phyloP scores from a whole-genome alignment of 2,888 invertebrate genomes.

The Shargacucullia verbasci region DNA sequence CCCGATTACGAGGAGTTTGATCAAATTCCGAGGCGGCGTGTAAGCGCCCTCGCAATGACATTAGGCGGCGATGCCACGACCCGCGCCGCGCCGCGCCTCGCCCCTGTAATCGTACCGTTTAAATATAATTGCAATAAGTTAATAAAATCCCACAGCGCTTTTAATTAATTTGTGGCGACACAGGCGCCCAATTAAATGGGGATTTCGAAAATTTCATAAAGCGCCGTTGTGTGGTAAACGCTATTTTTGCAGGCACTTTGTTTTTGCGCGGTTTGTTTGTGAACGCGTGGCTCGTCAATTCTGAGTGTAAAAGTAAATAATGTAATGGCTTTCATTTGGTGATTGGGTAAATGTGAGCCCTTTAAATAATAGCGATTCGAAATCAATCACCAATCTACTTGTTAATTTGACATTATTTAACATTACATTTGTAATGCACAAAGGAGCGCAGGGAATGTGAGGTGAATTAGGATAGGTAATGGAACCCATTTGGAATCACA shows the following conservation, averaged over 20 bases:
- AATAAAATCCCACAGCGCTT: slow-evolving; percentile 81
- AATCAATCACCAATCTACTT: slow-evolving; percentile 30
- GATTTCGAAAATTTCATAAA: slow-evolving; percentile 79
- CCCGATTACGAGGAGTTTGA: slow-evolving; percentile 80
- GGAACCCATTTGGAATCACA: slow-evolving; percentile 61
- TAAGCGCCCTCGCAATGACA: slow-evolving; percentile 70
- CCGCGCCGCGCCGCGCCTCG: slow-evolving; percentile 56
- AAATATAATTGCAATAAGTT: slow-evolving; percentile 87
- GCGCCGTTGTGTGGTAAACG: slow-evolving; percentile 65
- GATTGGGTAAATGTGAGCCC: slow-evolving; percentile 59
- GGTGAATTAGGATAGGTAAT: slow-evolving; percentile 39
- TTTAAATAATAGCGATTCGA: slow-evolving; percentile 50
- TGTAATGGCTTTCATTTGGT: slow-evolving; percentile 64
- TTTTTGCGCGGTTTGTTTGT: slow-evolving; percentile 68
- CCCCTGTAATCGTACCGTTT: slow-evolving; percentile 78
- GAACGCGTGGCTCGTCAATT: slow-evolving; percentile 60
- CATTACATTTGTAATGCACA: slow-evolving; percentile 23
- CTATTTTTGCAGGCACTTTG: slow-evolving; percentile 67
- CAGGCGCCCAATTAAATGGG: slow-evolving; percentile 80
- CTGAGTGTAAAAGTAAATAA: slow-evolving; percentile 63
- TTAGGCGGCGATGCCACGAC: slow-evolving; percentile 67
- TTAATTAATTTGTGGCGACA: slow-evolving; percentile 85
- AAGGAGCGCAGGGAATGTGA: slow-evolving; percentile 22
- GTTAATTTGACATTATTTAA: slow-evolving; percentile 19
- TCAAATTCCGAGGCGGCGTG: slow-evolving; percentile 76